These are phyloP conservation scores for Triplophysa yarkandensis DNA, from an alignment of 2,797 vertebrate species.

Conservation along the genomic window DNA sequence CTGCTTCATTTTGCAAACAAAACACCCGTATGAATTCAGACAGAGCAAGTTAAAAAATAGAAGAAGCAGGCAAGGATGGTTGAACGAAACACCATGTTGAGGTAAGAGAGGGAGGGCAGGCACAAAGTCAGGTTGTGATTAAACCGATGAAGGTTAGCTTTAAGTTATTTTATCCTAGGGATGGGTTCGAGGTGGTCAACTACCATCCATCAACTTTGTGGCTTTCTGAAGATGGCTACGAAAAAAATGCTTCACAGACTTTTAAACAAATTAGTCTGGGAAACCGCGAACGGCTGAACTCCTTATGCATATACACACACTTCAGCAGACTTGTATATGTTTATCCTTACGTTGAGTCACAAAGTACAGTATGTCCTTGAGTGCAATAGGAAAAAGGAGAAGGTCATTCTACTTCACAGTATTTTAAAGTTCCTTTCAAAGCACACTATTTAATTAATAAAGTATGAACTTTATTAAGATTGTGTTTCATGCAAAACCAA, in stretches of 20 bases:
- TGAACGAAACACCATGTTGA: too few species aligned
- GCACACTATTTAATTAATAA: not conserved
- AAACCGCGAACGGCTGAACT: too few species aligned
- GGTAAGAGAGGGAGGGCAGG: not conserved
- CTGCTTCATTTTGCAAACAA: not conserved
- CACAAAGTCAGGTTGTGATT: too few species aligned
- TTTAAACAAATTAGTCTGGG: too few species aligned
- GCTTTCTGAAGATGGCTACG: not conserved
- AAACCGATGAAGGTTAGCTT: not conserved
- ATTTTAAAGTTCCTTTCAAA: not conserved
- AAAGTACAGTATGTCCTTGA: too few species aligned
- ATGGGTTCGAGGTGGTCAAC: not conserved
- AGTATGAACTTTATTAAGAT: not conserved
- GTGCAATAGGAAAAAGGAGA: too few species aligned
- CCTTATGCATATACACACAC: too few species aligned
- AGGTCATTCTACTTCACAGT: not conserved
- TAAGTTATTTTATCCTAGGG: not conserved
- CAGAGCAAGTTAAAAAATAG: not conserved
- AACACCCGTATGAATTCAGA: not conserved
- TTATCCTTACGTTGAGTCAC: too few species aligned
- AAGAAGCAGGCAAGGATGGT: not conserved
- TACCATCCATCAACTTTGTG: not conserved
- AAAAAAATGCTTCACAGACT: too few species aligned
- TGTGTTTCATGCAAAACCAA: conserved; percentile 7
- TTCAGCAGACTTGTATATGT: too few species aligned